phyloP scores from a whole-genome alignment of 2,888 invertebrate species.

The Drosophila mettleri region DNA sequence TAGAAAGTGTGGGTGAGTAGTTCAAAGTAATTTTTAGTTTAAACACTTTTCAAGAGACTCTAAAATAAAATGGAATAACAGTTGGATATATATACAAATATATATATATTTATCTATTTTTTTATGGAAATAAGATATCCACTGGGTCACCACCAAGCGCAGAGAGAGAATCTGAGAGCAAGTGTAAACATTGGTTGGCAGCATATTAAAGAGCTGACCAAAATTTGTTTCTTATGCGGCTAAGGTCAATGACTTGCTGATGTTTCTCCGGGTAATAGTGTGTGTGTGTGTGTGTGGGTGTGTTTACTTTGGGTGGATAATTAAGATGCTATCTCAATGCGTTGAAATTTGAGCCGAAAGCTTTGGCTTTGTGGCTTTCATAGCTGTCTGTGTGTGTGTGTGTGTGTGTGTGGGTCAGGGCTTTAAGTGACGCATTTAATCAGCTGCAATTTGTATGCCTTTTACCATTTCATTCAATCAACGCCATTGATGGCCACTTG shows the following conservation, averaged over 20 bases:
- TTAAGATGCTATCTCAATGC: conserved; percentile 67
- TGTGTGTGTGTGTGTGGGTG: conserved; percentile 1
- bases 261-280: conserved; percentile 11
- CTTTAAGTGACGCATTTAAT: conserved; percentile 43
- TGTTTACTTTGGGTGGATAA: conserved; percentile 46
- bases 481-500: conserved; percentile 43
- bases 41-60: too few species aligned
- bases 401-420: neutral
- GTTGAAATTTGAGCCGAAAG: conserved; percentile 57
- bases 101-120: neutral
- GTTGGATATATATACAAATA: neutral
- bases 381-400: too few species aligned
- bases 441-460: conserved; percentile 20
- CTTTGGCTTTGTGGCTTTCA: conserved; percentile 35
- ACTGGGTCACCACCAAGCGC: too few species aligned
- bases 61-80: too few species aligned
- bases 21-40: too few species aligned
- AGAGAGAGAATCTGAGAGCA: conserved; percentile 7
- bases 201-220: conserved; percentile 54
- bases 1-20: neutral
- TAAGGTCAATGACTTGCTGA: conserved; percentile 52
- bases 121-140: neutral
- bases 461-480: conserved; percentile 69
- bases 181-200: conserved; percentile 37
- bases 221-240: conserved; percentile 30